A percentile compares a stretch with the other conserved stretches of the same genome.
These are phyloP conservation scores for Fragum whitleyi DNA, from an alignment of 2,888 invertebrate genomes.

Conservation along the genomic window DNA sequence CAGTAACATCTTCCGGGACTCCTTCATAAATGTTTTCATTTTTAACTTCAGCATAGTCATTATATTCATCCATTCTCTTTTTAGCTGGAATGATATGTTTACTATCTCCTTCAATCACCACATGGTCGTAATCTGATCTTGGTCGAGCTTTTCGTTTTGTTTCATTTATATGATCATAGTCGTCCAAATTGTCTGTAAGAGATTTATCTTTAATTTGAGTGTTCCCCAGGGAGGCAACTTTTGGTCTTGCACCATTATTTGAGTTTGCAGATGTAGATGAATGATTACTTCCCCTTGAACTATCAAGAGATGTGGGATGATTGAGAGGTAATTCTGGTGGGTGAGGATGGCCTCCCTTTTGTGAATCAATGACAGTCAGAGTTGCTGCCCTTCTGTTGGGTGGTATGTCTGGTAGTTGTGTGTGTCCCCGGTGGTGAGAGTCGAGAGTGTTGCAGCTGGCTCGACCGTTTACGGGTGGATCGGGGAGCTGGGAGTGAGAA, in stretches of 20 bases:
- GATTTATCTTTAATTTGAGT: not conserved
- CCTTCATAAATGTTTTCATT: conserved; percentile 65
- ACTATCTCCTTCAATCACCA: conserved; percentile 60
- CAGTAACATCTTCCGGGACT: conserved; percentile 52
- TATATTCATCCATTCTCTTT: conserved; percentile 43
- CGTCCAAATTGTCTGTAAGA: conserved; percentile 42
- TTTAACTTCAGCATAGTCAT: conserved; percentile 70
- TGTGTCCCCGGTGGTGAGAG: conserved; percentile 29
- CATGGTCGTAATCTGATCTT: conserved; percentile 72
- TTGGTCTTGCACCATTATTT: conserved; percentile 17
- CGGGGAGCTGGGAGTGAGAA: conserved; percentile 35
- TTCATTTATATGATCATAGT: conserved; percentile 75
- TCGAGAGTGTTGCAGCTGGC: not conserved
- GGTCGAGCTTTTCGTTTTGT: conserved; percentile 45
- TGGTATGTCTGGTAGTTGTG: conserved; percentile 56
- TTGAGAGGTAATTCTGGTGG: conserved; percentile 15
- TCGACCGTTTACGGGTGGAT: conserved; percentile 25
- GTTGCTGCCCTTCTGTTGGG: not conserved
- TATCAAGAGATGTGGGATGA: not conserved
- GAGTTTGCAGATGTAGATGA: conserved; percentile 3
- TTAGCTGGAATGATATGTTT: conserved; percentile 53
- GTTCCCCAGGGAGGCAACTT: not conserved
- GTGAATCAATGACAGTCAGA: conserved; percentile 2
- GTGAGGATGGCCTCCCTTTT: conserved; percentile 6
- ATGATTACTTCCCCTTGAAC: not conserved